Evolutionary conservation across 35 echinoderm and acorn worm species (phyloP), one percentile per base, ranked within the genome.

Genomic region (Diadema setosum): DNA sequence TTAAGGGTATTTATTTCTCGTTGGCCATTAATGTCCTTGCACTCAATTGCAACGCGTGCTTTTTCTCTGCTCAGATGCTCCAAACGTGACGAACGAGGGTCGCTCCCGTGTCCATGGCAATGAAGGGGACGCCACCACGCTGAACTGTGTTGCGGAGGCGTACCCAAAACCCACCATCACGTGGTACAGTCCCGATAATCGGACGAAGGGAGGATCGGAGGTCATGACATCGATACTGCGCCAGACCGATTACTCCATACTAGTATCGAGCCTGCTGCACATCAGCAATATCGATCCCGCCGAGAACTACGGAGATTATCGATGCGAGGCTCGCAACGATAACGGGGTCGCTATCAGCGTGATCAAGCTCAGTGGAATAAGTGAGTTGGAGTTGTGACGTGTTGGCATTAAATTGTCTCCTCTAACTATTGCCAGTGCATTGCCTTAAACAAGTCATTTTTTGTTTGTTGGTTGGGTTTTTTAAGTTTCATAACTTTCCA

Each of bases 261-360:
- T 35, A 21, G 40, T 78, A 17, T 41, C 15, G n/a, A 78, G 73
- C 44, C 24, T 9, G 18, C 40, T 78, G n/a, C 37, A 44, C 24
- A 78, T 78, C 27, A 17, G 29, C 73, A 78, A 78, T 78, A 78
- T 78, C 36, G 73, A 43, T 78, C 73, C 73, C 15, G 73, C 33
- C 14, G 12, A 25, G 6, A 31, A 78, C 40, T 78, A 78, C n/a
- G 73, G 73, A 5, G 24, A 17, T n/a, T 78, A 78, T 44, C 2
- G 73, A 5, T 78, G 73, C 40, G 8, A 4, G 20, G 73, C 73
- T 15, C 21, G 14, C 9, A 78, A 78, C 48, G 46, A 59, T 58
- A 21, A 83, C 24, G 45, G 81, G 39, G 34, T 24, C 2, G 46
- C 27, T 4, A 21, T 41, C n/a, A 15, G 39, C 2, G 9, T 42